A percentile compares a stretch with the other conserved stretches of the same genome.
Conservation (phyloP, 2,888 invertebrate species). For the Hyposoter didymator region DNA sequence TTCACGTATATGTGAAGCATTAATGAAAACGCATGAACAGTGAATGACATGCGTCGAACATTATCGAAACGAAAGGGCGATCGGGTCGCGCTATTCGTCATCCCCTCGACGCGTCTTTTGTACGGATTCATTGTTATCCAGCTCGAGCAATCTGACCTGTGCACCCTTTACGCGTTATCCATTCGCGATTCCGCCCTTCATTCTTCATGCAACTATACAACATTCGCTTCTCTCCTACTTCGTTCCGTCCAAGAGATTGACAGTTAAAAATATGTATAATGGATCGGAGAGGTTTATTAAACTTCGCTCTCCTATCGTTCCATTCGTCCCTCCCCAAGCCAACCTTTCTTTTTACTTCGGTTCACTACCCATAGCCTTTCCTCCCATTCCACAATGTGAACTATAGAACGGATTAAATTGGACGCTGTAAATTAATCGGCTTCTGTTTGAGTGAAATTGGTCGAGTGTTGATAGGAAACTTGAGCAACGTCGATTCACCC, state of each 20-base stretch:
- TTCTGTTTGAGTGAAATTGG: constrained; percentile 80
- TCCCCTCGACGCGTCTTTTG: constrained; percentile 76
- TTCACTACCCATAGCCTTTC: constrained; percentile 19
- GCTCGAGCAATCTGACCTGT: constrained; percentile 77
- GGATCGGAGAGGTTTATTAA: constrained; percentile 72
- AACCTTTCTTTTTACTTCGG: neutral
- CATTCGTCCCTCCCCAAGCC: neutral
- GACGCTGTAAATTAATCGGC: constrained; percentile 84
- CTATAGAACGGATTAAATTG: constrained; percentile 80
- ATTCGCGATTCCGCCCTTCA: constrained; percentile 65
- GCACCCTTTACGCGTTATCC: constrained; percentile 76
- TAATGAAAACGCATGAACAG: constrained; percentile 41
- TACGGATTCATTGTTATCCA: constrained; percentile 78
- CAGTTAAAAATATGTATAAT: constrained; percentile 84
- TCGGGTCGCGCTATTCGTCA: constrained; percentile 53
- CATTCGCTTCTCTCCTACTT: constrained; percentile 30
- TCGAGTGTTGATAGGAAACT: constrained; percentile 82
- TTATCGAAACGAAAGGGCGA: constrained; percentile 67
- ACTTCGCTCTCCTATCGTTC: constrained; percentile 8
- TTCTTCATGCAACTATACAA: constrained; percentile 68
- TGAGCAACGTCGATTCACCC: constrained; percentile 77
- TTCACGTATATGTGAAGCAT: constrained; percentile 38
- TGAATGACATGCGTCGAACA: constrained; percentile 39
- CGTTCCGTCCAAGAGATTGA: constrained; percentile 77
- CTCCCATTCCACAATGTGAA: constrained; percentile 6